Base-by-base conservation (phyloP, 2,797 vertebrate species). In the Pampus argenteus region DNA sequence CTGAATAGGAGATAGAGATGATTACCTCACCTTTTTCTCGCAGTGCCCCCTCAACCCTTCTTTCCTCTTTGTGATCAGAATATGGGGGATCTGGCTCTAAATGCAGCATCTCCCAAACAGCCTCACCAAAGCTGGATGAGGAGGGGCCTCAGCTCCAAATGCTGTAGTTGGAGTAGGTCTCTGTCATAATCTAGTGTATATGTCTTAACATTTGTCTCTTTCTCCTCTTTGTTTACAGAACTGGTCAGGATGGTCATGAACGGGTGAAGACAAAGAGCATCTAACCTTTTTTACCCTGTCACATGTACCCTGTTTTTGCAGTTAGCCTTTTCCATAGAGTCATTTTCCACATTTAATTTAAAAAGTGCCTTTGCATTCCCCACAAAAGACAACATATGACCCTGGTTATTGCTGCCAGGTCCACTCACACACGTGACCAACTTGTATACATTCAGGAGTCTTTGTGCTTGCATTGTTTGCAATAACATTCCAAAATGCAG, bases 211-310 rank as follows among this genome's bases (percentile, higher is more conserved):
- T 69, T 72, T 74, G 22, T 74, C 38, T 80, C 51, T 80, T 26
- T 76, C 69, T 75, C 20, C 3, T 67, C 44, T 83, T 44, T 87
- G 31, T 71, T 88, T 64, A 14, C 92, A 95, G 95, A 95, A 75
- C 92, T 95, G 47, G 94, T 95, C 86, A 92, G 92, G 89, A 95
- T 95, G 95, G 95, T 95, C 81, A 95, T 95, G 95, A 95, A 88
- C 23, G 95, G 95, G 52, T 95, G 91, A 95, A 93, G 93, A 92
- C 56, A 44, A 81, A 67, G 86, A 89, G 22, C 76, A 40, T 66
- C 78, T 40, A 42, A 31, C 60, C 61, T 61, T 80, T 74, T 69
- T 62, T 69, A 76, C 65, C 63, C 38, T 73, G 50, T 83, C 78
- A 84, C 65, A 44, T 71, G 38, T 74, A 67, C 70, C 76, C 31